Evolutionary conservation across 2,888 invertebrate species (phyloP).

Genomic region (Temnothorax rugatulus): DNA sequence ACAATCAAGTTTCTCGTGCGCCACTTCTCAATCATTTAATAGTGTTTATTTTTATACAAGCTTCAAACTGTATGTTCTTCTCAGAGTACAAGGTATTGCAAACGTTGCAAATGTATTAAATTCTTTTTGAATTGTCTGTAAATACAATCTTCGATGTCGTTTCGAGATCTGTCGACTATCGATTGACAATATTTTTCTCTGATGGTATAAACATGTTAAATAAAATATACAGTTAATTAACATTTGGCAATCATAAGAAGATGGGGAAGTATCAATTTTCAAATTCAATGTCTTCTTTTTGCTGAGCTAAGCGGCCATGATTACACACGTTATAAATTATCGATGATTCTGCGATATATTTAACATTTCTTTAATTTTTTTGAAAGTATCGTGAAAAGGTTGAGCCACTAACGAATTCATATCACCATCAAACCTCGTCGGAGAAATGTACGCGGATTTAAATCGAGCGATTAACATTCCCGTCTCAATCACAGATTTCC

Average conservation of each 20-base stretch:
- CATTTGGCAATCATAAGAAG: neutral
- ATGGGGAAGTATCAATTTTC: neutral
- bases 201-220: no score
- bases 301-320: neutral
- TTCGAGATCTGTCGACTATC: neutral
- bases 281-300: neutral
- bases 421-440: neutral
- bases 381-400: neutral
- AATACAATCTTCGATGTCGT: neutral
- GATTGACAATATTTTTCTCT: no score
- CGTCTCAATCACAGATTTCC: constrained; percentile 83
- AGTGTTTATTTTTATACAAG: neutral
- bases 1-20: neutral
- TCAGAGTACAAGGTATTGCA: neutral
- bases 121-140: neutral
- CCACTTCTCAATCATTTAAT: neutral
- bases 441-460: neutral
- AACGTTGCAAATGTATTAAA: neutral
- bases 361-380: neutral
- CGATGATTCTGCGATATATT: neutral
- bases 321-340: neutral
- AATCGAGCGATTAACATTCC: constrained; percentile 19
- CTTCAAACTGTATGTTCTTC: neutral
- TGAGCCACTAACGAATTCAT: neutral
- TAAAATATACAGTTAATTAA: no score